Evolutionary conservation across 37 sponge, comb jelly and placozoan species (phyloP), one percentile per base, ranked within the genome.

Genomic region (Spongilla lacustris): DNA sequence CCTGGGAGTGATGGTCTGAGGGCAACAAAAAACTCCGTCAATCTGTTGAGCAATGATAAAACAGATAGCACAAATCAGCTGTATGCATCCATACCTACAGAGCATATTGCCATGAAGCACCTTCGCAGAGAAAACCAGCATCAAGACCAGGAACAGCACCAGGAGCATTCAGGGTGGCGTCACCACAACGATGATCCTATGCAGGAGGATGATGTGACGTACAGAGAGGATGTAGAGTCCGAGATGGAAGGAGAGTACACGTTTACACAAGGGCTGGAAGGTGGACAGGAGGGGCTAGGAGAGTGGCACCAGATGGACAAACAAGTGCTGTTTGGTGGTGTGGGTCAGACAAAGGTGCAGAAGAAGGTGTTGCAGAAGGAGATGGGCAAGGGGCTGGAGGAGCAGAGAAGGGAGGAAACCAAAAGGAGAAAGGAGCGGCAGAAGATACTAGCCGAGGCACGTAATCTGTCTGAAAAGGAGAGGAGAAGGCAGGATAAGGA

Each of bases 401-500:
- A 80, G 19, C 66, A 66, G 2, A 66, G 50, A 17, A 27, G 66
- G 30, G 81, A 80, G 19, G 81, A 80, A 27, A 29, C 25, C 23
- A 66, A 26, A 50, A 29, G 26, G 77, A 75, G 48, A 49, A 83
- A 77, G 2, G 50, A 71, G 36, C 29, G 41, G 35, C 66, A 73
- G 71, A 91, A 86, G 36, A 73, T 31, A 49, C 69, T 21, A 17
- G 78, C 22, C 5, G 67, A 68, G 41, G 74, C 32, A 21, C 33
- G 49, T 28, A 84, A 88, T 23, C 35, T 41, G 22, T 9, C 25
- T 25, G 71, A 80, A 25, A 88, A 84, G 50, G 73, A 73, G 27
- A 17, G 29, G 67, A 84, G 77, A 69, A 69, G 76, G 67, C 73
- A 37, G 17, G 77, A n/a, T 34, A 80, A 87, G 30, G 71, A 84